phyloP scores from a whole-genome alignment of 2,888 invertebrate genomes.

The Gryllus longicercus region DNA sequence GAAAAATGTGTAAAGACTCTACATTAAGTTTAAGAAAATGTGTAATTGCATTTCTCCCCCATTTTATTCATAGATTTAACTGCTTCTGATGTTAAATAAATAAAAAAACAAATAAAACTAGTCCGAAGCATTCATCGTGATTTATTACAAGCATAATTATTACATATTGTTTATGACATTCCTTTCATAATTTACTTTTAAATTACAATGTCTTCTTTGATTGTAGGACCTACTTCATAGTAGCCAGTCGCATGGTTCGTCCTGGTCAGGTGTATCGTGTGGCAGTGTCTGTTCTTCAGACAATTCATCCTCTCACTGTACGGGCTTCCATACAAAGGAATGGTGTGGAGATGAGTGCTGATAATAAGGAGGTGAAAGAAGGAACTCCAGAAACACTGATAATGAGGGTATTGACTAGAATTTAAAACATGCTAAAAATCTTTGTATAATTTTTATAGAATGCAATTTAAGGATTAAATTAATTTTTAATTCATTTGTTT shows the following conservation, averaged over 20 bases:
- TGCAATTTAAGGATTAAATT: not conserved
- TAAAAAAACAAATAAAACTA: too few species aligned
- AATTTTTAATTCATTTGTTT: slow-evolving; percentile 35
- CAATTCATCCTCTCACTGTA: slow-evolving; percentile 76
- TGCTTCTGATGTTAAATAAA: too few species aligned
- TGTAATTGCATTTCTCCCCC: too few species aligned
- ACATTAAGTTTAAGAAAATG: too few species aligned
- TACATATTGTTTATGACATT: not conserved
- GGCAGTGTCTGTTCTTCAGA: slow-evolving; percentile 76
- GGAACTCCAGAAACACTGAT: slow-evolving; percentile 86
- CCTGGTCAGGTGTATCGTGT: slow-evolving; percentile 89
- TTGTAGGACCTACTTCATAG: slow-evolving; percentile 84
- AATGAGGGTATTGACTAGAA: slow-evolving; percentile 62
- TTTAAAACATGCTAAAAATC: slow-evolving; percentile 11
- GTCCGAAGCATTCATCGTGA: not conserved
- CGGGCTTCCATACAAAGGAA: slow-evolving; percentile 85
- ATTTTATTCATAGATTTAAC: too few species aligned
- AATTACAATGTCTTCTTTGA: slow-evolving; percentile 28
- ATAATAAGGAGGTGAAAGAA: slow-evolving; percentile 75
- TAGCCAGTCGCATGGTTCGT: slow-evolving; percentile 85
- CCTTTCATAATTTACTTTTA: not conserved
- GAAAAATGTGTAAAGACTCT: too few species aligned
- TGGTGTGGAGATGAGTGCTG: slow-evolving; percentile 83
- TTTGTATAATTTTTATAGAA: not conserved
- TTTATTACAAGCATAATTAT: not conserved